Evolutionary conservation across 2,797 vertebrate genomes (phyloP), one percentile per base, ranked within the genome.

Genomic region (Pseudocheirus occidentalis): DNA sequence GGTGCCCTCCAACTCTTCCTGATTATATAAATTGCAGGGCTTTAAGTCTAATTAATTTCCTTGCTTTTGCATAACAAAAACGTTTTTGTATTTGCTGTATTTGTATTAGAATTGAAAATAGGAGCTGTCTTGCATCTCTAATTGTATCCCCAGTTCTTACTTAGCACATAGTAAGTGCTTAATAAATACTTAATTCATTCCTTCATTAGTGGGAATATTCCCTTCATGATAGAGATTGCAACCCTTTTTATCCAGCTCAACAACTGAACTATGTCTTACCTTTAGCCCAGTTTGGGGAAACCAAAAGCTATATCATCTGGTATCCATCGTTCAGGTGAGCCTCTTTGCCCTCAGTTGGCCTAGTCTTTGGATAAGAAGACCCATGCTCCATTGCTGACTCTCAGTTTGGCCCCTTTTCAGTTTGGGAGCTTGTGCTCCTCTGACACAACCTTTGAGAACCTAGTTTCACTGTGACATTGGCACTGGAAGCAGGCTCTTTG

Each of bases 31-130:
- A 94, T 50, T 95, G 21, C 29, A 89, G 54, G 28, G 89, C 55
- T 90, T 54, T 91, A 46, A 91, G 7, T 52, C 66, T 58, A 31
- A 81, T 55, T 62, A 57, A 90, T 46, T 92, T 40, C 55, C 66
- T 94, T 95, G n/a, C 34, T 91, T 66, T 34, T 40, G 6, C 81
- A 31, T 92, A 29, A 54, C 62, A 0, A 5, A 7, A 24, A 59
- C 59, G 93, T 29, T 94, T 66, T 12, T 10, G 1, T 28, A 29
- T 94, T 96, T 95, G 91, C 90, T 94, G 28, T 52, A 58, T 31
- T 29, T 0, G 21, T 5, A 18, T 55, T 94, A 18, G n/a, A 81
- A 46, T 40, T 40, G 66, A 40, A 29, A 40, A 5, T 34, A n/a
- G 66, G 66, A 81, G 18, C 66, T 46, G 18, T 46, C 18, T 81